Evolutionary conservation across 2,888 invertebrate genomes (phyloP).

Genomic region (Agonopterix alstromeriana): DNA sequence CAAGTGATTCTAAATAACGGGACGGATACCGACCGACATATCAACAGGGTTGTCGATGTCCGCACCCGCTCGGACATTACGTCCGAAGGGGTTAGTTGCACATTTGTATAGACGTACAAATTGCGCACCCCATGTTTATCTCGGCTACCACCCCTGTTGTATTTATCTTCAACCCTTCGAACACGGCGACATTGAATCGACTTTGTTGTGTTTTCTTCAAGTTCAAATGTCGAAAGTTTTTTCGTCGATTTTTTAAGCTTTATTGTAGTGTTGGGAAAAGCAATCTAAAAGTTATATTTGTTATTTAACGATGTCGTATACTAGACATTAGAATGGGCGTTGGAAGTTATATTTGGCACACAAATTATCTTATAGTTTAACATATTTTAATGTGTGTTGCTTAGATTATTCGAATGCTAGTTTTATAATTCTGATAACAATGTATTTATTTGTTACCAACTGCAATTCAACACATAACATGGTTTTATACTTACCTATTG

Average conservation of each 20-base stretch:
- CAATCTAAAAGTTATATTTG: too few species aligned
- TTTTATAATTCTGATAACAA: too few species aligned
- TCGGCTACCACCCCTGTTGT: conserved; percentile 38
- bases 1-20: neutral
- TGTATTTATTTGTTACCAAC: too few species aligned
- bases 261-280: neutral
- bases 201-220: conserved; percentile 50
- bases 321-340: too few species aligned
- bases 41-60: conserved; percentile 1
- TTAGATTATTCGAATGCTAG: too few species aligned
- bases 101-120: conserved; percentile 69
- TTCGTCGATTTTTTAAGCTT: neutral
- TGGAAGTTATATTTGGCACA: too few species aligned
- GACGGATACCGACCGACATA: neutral
- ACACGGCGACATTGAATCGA: conserved; percentile 46
- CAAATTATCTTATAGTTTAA: too few species aligned
- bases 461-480: too few species aligned
- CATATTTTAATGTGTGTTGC: too few species aligned
- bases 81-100: conserved; percentile 34
- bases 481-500: too few species aligned
- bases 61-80: conserved; percentile 16
- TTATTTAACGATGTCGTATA: too few species aligned
- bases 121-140: conserved; percentile 64
- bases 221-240: conserved; percentile 5
- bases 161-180: conserved; percentile 68